Evolutionary conservation across 1,140 invertebrate species (phyloP), one percentile per base, ranked within the genome.

Genomic region (Portunus trituberculatus): DNA sequence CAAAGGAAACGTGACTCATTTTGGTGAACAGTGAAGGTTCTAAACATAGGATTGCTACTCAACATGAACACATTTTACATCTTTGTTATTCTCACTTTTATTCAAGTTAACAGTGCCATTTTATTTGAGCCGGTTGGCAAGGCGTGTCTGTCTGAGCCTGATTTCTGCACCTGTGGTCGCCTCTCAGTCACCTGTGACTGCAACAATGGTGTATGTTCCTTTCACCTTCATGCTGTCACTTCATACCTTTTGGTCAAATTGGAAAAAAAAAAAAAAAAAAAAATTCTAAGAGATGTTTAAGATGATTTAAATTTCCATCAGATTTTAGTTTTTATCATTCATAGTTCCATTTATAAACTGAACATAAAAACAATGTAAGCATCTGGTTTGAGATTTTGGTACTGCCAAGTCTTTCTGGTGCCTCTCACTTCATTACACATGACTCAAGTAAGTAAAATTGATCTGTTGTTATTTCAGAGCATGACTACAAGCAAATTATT

Each of bases 101-200:
- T 25, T n/a, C 31, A 39, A 16, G n/a, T 29, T 6, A 88, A 0
- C 31, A 88, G 28, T 25, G 12, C 1, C 16, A 45, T 88, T 46
- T 14, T 31, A 32, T 88, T 59, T 48, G 28, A 52, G 16, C 8
- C 45, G 7, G 28, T 3, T 25, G 16, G 28, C 48, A 28, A 16
- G 14, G 29, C 16, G 0, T 91, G 45, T n/a, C 48, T 25, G 12
- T 14, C 10, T 4, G 48, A n/a, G 90, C 86, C 86, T 45, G 45
- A 88, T 28, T 59, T 91, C 52, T 91, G 90, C 90, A 31, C 12
- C 45, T 91, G 90, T n/a, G 16, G 6, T 16, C n/a, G 16, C 39
- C 12, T 52, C 16, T 48, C 25, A 12, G 52, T 91, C 52, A 93
- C 14, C 28, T 93, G 92, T 52, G 84, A 93, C 25, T 93, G 92